Evolutionary conservation across 2,888 invertebrate genomes (phyloP), one percentile per base, ranked within the genome.

Genomic region (Lomographa bimaculata): DNA sequence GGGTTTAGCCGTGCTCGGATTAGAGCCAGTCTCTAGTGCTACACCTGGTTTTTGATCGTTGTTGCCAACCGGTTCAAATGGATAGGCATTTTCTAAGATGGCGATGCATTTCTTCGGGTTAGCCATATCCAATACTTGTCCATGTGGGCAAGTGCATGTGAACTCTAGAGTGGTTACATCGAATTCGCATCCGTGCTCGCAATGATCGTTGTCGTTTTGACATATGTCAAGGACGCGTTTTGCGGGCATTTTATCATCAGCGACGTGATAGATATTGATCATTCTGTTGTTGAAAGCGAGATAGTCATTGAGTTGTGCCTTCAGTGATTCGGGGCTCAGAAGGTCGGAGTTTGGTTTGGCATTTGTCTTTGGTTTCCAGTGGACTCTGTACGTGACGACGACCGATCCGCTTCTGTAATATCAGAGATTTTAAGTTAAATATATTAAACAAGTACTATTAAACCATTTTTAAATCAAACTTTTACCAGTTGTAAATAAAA

Each of bases 171-270:
- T 74, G 1, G 65, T 63, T 59, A 92, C 92, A 68, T 94, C 92
- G 60, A 94, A 95, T 33, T 83, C 77, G 68, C 95, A 96, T 5
- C 79, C 84, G 51, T 93, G 87, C 50, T 93, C 91, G 64, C 95
- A 96, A 27, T 89, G 80, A 49, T 93, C 89, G 44, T 92, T 92
- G 46, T 91, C 90, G 36, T 92, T 90, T 74, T 92, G 90, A 71
- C 94, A 96, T 40, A 91, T 72, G 74, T 94, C 92, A 9, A 92
- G 71, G 21, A 94, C 90, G 53, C 74, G 91, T 44, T 64, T 71
- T 1, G 79, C 60, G 1, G 50, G 23, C 41, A 77, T 57, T 7
- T 73, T 72, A 58, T 90, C 86, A 41, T 91, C 84, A 10, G 83
- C 82, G 6, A 92, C 69, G 35, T 91, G 90, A 50, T 89, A 89